Base-by-base conservation (phyloP, 2,113 vertebrate genomes). In the Chamaetylas fuelleborni region DNA sequence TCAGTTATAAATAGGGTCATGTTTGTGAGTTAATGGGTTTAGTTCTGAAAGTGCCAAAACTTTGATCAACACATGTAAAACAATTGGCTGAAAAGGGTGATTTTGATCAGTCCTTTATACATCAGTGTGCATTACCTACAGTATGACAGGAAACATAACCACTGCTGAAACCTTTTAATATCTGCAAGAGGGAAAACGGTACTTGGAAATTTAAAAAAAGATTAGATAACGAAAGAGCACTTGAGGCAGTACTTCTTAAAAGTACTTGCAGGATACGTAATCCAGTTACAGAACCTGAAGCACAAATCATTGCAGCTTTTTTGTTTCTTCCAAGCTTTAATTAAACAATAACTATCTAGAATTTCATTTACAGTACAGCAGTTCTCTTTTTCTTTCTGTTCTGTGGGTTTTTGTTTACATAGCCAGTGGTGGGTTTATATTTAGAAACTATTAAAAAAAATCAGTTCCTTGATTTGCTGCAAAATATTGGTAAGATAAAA, bases 1-100 rank as follows among this genome's bases (percentile, higher is more conserved):
- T 90, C 85, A 88, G 4, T 92, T 95, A 70, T 92, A 95, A 95
- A 69, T 86, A 95, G 86, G 84, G 90, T 91, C 87, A 81, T 92
- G 72, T 95, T 96, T 93, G 87, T 93, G 86, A 96, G 93, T 95
- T 97, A 97, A 97, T 97, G 96, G 96, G 64, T 95, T 96, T 96
- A 86, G 81, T 89, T 94, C 91, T 94, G 79, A 79, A 96, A 97
- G 95, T 97, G 96, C 97, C 97, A 97, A 92, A 97, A 97, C 96
- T 97, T 97, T 97, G 95, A 97, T 97, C 96, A 97, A 56, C 74
- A 34, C n/a, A 53, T 90, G 65, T 95, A 58, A 88, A 97, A 85
- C 88, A 95, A 92, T 86, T 95, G 96, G 90, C 95, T 83, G 89
- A 90, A 97, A 96, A 88, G 8, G 3, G 71, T 13, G 11, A 78